Base-by-base conservation (phyloP, 2,888 invertebrate genomes). In the Yponomeuta plumbellus region DNA sequence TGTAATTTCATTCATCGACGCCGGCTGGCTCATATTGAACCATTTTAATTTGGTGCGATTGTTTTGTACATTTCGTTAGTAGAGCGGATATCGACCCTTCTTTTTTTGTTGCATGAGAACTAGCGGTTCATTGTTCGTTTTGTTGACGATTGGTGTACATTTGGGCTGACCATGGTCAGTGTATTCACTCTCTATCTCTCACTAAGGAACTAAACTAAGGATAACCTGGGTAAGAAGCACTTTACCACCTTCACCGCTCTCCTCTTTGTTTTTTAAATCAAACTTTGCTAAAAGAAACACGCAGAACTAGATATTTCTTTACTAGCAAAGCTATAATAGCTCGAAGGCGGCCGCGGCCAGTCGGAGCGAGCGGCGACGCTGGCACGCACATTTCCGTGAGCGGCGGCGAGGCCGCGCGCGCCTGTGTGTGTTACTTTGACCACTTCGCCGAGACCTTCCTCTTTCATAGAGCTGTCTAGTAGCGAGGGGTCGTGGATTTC, bases 311-410 rank as follows among this genome's bases (percentile, higher is more conserved):
- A 34, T 61, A 61, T 61, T 61, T 34, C 22, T 61, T 23, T 34
- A 61, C 11, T 61, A n/a, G 26, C 26, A 61, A 17, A 58, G 21
- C 58, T 58, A 20, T 20, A 58, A 22, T 17, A 22, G 61, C 23
- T 61, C 61, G 39, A 63, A 63, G 63, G 63, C 63, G 44, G 64
- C 22, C 64, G 64, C 13, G 20, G 26, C 20, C 39, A 17, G 62
- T n/a, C 23, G 26, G 34, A 26, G 21, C 62, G 62, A 66, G 70
- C 71, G 74, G 73, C 77, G 80, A 75, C 81, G 77, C 78, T 80
- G 78, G 72, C 70, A 86, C 86, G 89, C 88, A 88, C 86, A 85
- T 88, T 88, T 89, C 89, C 89, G 89, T 88, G 88, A 81, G 83
- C 86, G 59, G 83, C 86, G 59, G 66, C 67, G 88, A 86, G 88